Conservation (phyloP, 92 coral and sea anemone species). For the Actinernus sp. region DNA sequence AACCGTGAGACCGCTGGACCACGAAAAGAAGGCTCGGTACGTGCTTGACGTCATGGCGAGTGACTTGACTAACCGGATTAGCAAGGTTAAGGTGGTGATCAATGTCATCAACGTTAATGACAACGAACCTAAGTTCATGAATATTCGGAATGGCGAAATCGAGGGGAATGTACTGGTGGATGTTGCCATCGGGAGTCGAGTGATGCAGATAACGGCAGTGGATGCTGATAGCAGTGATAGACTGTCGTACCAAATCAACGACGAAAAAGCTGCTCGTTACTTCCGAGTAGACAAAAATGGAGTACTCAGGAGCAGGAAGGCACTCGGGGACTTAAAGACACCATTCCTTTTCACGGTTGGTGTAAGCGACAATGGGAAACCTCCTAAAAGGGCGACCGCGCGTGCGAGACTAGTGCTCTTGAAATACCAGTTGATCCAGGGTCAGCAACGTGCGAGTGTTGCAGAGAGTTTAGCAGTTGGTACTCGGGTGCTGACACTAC, state of each 20-base stretch:
- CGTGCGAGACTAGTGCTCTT: constrained; percentile 76
- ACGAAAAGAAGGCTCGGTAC: constrained; percentile 73
- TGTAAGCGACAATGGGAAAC: constrained; percentile 78
- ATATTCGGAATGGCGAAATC: constrained; percentile 35
- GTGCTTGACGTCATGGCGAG: constrained; percentile 80
- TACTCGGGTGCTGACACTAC: constrained; percentile 39
- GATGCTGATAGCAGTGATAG: constrained; percentile 80
- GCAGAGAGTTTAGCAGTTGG: constrained; percentile 60
- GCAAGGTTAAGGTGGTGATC: constrained; percentile 64
- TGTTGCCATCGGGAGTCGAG: constrained; percentile 60
- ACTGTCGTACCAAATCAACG: constrained; percentile 62
- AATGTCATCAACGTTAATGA: constrained; percentile 84
- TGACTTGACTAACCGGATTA: constrained; percentile 77
- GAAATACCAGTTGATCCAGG: constrained; percentile 77
- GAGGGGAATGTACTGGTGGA: constrained; percentile 69
- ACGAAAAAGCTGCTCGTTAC: constrained; percentile 44
- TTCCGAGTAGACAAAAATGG: constrained; percentile 72
- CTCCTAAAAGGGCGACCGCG: constrained; percentile 56
- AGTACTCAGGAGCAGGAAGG: constrained; percentile 44
- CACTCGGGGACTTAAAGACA: constrained; percentile 44
- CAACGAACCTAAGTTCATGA: constrained; percentile 72
- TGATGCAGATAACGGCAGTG: constrained; percentile 64
- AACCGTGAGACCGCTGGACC: constrained; percentile 74
- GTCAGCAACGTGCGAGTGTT: constrained; percentile 50
- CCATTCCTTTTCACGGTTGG: constrained; percentile 69